These are phyloP conservation scores for Prietella phreatophila DNA, from an alignment of 2,113 vertebrate species.

Conservation along the genomic window DNA sequence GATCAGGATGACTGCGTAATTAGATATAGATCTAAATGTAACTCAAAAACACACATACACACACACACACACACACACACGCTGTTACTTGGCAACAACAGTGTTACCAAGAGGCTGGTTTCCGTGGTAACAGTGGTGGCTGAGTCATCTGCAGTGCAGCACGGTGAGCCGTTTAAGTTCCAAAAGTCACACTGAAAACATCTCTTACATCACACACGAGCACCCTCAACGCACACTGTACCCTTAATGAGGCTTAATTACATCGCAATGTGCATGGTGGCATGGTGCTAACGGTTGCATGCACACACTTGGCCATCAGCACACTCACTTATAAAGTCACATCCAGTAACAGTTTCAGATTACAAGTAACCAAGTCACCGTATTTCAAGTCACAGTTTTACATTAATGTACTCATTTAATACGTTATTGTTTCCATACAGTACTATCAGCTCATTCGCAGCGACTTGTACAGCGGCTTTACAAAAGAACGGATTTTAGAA, in stretches of 20 bases:
- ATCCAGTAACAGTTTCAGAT: background rate
- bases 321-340: background rate
- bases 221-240: no score
- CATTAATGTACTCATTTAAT: background rate
- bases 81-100: slow-evolving; percentile 60
- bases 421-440: background rate
- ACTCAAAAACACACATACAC: slow-evolving; percentile 40
- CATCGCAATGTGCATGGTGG: background rate
- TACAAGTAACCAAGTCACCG: background rate
- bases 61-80: slow-evolving; percentile 40
- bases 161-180: slow-evolving; percentile 49
- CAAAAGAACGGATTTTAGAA: background rate
- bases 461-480: background rate
- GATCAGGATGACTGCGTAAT: slow-evolving; percentile 23
- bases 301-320: background rate
- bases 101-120: slow-evolving; percentile 61
- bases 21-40: slow-evolving; percentile 43
- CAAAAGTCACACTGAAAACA: slow-evolving; percentile 45
- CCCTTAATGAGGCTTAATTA: background rate
- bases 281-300: background rate
- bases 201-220: slow-evolving; percentile 30
- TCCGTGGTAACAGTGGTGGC: slow-evolving; percentile 59
- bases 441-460: background rate
- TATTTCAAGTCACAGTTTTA: background rate
- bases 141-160: slow-evolving; percentile 64